phyloP scores from a whole-genome alignment of 2,113 vertebrate genomes.

The Gallinago undulata region DNA sequence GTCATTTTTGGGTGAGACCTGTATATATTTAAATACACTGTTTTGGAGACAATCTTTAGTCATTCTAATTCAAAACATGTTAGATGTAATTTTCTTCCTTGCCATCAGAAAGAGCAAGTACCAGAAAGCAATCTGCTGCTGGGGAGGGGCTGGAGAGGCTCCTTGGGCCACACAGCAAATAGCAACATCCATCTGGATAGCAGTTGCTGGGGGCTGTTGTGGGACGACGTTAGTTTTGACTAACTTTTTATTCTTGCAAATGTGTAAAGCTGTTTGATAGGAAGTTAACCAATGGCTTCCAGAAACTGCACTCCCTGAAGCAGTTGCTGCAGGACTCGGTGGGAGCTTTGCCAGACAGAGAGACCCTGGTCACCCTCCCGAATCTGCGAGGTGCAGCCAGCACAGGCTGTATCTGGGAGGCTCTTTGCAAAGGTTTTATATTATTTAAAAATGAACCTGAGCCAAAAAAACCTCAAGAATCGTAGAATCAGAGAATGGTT shows the following conservation, averaged over 20 bases:
- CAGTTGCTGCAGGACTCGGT: rapidly evolving
- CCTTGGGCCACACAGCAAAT: background rate
- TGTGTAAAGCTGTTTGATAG: background rate
- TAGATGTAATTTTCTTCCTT: background rate
- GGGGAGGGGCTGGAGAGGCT: background rate
- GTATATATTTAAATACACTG: background rate
- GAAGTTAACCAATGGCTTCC: background rate
- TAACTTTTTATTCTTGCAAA: background rate
- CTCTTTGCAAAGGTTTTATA: background rate
- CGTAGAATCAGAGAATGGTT: too few species aligned
- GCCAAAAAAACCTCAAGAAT: background rate
- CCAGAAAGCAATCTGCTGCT: background rate
- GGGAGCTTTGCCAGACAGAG: background rate
- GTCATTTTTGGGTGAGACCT: background rate
- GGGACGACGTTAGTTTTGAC: background rate
- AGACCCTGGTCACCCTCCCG: background rate
- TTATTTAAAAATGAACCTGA: background rate
- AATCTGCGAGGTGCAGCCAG: background rate
- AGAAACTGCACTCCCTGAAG: background rate
- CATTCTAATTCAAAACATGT: constrained; percentile 14
- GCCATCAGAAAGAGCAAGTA: background rate
- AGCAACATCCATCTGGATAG: constrained; percentile 33
- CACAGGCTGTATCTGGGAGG: background rate
- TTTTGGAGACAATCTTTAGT: background rate
- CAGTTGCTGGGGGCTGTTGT: background rate